Percentiles rank a stretch among this genome's conserved stretches.
phyloP scores from a whole-genome alignment of 2,113 vertebrate species.

The Phylloscopus trochiloides region DNA sequence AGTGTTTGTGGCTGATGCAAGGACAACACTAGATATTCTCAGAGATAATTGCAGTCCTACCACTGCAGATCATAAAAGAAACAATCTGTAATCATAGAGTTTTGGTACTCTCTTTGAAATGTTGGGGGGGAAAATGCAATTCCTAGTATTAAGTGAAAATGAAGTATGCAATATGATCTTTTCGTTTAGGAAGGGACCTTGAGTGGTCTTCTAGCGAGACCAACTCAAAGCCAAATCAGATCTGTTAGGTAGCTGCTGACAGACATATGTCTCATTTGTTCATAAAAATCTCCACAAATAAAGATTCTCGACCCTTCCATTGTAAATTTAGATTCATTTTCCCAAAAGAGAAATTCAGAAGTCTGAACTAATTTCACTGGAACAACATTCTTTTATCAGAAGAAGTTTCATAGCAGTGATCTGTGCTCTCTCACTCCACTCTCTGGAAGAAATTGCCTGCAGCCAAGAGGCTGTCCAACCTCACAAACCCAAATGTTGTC shows the following conservation, averaged over 20 bases:
- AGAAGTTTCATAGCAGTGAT: neutral
- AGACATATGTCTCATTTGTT: neutral
- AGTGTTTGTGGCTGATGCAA: neutral
- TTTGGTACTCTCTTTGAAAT: neutral
- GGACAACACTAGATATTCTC: neutral
- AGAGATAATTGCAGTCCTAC: neutral
- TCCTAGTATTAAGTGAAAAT: neutral
- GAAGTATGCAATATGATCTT: neutral
- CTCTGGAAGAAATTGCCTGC: neutral
- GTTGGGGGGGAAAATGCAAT: accelerated
- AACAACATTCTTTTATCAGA: neutral
- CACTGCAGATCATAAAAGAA: neutral
- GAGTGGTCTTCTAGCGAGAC: neutral
- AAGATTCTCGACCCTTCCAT: neutral
- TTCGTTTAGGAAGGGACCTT: neutral
- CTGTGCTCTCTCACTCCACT: neutral
- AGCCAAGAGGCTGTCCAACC: neutral
- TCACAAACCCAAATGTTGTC: neutral
- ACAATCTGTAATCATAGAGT: neutral
- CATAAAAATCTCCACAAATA: neutral
- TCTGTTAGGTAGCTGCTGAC: neutral
- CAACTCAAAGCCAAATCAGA: neutral
- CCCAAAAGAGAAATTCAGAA: neutral
- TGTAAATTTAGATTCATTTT: neutral
- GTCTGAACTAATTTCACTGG: neutral